Evolutionary conservation across 35 echinoderm and acorn worm species (phyloP).

Genomic region (Holothuria glaberrima): DNA sequence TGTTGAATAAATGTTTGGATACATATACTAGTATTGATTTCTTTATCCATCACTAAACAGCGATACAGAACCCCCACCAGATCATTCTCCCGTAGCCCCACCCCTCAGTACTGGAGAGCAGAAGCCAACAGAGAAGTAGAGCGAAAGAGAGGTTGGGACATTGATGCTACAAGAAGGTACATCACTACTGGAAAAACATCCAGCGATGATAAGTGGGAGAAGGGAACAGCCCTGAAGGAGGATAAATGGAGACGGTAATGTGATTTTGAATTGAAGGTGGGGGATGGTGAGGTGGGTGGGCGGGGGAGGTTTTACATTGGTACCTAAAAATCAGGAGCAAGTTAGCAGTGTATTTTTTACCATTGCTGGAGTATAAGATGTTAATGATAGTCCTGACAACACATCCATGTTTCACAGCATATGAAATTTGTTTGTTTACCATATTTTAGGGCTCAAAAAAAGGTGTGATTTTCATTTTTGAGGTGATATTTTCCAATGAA

Average conservation of each 20-base stretch:
- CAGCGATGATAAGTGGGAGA: conserved; percentile 69
- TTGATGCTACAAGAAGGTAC: conserved; percentile 48
- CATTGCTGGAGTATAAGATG: too few species aligned
- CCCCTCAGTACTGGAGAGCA: conserved; percentile 88
- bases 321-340: too few species aligned
- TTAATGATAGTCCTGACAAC: too few species aligned
- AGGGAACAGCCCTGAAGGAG: conserved; percentile 67
- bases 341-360: too few species aligned
- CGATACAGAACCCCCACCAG: conserved; percentile 80
- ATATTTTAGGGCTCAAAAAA: too few species aligned
- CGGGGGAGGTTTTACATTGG: too few species aligned
- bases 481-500: too few species aligned
- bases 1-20: background rate
- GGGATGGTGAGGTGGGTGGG: background rate
- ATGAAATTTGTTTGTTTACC: too few species aligned
- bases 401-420: background rate
- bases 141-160: conserved; percentile 54
- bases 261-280: background rate
- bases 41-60: conserved; percentile 33
- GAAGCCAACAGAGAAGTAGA: conserved; percentile 68
- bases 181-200: conserved; percentile 48
- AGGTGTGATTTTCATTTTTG: too few species aligned
- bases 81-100: conserved; percentile 71
- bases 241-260: conserved; percentile 29
- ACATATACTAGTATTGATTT: background rate